phyloP scores from a whole-genome alignment of 2,797 vertebrate species.

The Nannoperca obscura region DNA sequence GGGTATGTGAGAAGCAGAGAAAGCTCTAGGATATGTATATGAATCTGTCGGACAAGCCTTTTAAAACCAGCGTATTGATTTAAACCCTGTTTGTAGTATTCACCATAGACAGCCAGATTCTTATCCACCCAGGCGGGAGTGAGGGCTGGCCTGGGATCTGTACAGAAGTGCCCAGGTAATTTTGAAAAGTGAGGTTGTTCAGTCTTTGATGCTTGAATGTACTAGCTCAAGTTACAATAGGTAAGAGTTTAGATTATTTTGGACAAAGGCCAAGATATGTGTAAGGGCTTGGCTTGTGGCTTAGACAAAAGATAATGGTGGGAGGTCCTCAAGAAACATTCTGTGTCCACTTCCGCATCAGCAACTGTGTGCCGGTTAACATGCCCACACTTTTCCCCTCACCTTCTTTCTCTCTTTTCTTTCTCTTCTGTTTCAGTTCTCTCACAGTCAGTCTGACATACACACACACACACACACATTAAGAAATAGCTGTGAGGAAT shows the following conservation, averaged over 20 bases:
- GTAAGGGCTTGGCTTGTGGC: too few relatives aligned
- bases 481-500: constrained; percentile 30
- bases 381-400: constrained; percentile 1
- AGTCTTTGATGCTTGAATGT: background rate
- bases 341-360: background rate
- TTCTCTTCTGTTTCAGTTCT: background rate
- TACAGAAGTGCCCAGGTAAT: background rate
- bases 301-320: too few relatives aligned
- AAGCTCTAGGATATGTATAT: too few relatives aligned
- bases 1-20: too few relatives aligned
- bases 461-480: background rate
- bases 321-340: too few relatives aligned
- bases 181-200: background rate
- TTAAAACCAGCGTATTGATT: background rate
- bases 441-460: background rate
- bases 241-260: background rate
- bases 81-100: background rate
- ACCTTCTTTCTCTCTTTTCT: background rate
- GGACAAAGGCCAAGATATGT: too few relatives aligned
- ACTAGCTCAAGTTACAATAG: background rate
- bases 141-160: background rate
- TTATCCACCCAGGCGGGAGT: background rate
- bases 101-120: background rate
- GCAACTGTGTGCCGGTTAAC: background rate
- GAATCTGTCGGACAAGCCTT: background rate